phyloP scores from a whole-genome alignment of 2,113 vertebrate genomes.

The Python bivittatus region DNA sequence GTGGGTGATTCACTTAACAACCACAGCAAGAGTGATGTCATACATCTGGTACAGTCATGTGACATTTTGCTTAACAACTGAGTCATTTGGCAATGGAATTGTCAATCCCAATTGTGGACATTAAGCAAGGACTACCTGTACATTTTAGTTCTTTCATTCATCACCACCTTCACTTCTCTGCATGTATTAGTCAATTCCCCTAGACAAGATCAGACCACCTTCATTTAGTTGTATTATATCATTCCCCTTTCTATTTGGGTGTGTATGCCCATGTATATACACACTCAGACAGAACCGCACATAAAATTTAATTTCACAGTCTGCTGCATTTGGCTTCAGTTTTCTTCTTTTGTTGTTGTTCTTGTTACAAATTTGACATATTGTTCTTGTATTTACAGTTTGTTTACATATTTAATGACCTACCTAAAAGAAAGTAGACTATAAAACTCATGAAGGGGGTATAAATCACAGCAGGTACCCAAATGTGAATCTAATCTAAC shows the following conservation, averaged over 20 bases:
- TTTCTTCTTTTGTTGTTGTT: neutral
- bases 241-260: neutral
- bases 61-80: neutral
- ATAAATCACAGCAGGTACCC: neutral
- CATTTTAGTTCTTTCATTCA: neutral
- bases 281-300: neutral
- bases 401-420: slow-evolving; percentile 1
- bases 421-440: neutral
- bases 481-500: neutral
- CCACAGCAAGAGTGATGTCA: neutral
- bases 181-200: neutral
- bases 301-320: neutral
- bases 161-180: neutral
- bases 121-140: neutral
- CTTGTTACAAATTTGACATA: neutral
- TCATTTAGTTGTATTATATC: neutral
- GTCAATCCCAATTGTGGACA: neutral
- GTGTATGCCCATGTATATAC: neutral
- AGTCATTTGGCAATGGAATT: neutral
- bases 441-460: neutral
- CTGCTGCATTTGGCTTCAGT: neutral
- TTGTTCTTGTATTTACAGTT: neutral
- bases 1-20: neutral
- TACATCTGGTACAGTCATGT: neutral
- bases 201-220: neutral